Conservation (phyloP, 1,140 invertebrate genomes). For the Rhyacophila brunnea region DNA sequence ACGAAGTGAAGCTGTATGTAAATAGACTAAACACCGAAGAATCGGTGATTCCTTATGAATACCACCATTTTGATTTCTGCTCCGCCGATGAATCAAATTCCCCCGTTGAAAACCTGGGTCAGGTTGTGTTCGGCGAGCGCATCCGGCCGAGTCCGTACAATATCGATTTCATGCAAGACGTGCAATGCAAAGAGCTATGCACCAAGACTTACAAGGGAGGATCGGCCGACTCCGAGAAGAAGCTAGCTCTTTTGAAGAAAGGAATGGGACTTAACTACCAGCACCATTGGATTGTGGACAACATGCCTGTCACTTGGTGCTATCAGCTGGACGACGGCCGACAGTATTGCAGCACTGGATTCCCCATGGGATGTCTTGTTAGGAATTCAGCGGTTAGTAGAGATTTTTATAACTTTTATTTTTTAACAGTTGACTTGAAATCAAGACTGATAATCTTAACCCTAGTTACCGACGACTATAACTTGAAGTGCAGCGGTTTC, state of each 20-base stretch:
- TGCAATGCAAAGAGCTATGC: constrained; percentile 72
- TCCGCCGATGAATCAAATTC: constrained; percentile 66
- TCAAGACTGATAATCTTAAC: too few relatives aligned
- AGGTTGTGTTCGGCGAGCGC: constrained; percentile 97
- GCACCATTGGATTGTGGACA: constrained; percentile 98
- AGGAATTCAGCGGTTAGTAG: constrained; percentile 35
- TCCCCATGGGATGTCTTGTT: constrained; percentile 95
- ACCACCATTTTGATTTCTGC: constrained; percentile 97
- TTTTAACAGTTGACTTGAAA: too few relatives aligned
- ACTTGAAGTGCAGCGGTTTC: too few relatives aligned
- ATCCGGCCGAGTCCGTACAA: constrained; percentile 91
- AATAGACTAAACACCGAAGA: constrained; percentile 96
- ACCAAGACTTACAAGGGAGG: constrained; percentile 69
- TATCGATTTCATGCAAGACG: constrained; percentile 71
- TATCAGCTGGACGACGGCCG: constrained; percentile 74
- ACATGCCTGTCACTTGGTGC: constrained; percentile 98
- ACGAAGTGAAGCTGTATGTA: constrained; percentile 83
- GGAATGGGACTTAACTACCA: constrained; percentile 97
- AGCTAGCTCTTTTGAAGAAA: constrained; percentile 80
- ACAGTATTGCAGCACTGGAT: constrained; percentile 90
- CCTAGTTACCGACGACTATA: too few relatives aligned
- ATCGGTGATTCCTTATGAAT: constrained; percentile 97
- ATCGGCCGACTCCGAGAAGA: constrained; percentile 63
- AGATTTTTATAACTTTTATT: too few relatives aligned
- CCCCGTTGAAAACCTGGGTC: constrained; percentile 97